Conservation (phyloP, 2,113 vertebrate genomes). For the Lepus americanus region DNA sequence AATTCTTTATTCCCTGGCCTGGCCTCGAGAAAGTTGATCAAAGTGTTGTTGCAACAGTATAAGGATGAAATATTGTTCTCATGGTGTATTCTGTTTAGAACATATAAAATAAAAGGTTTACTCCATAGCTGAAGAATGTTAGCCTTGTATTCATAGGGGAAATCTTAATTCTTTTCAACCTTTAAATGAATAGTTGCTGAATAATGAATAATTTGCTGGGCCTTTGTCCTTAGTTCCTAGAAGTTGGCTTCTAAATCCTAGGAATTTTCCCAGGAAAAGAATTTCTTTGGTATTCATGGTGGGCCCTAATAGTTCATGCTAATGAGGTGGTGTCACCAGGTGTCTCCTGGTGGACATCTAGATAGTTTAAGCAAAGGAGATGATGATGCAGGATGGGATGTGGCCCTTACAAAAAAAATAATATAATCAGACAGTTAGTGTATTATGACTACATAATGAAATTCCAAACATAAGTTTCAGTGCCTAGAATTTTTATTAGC, state of each 20-base stretch:
- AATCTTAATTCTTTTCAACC: slow-evolving; percentile 29
- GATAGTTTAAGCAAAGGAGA: not conserved
- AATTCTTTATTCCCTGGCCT: slow-evolving; percentile 11
- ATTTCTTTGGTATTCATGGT: not conserved
- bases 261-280: not conserved
- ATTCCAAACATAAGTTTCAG: not conserved
- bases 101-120: slow-evolving; percentile 50
- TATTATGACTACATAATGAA: not conserved
- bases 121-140: slow-evolving; percentile 2
- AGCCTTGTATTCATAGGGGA: not conserved
- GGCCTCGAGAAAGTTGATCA: slow-evolving; percentile 33
- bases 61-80: slow-evolving; percentile 8
- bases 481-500: not conserved
- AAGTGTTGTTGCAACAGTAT: not conserved
- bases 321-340: not conserved
- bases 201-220: not conserved
- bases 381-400: not conserved
- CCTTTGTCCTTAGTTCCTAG: not conserved
- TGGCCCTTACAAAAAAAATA: not conserved
- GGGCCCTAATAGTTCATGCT: not conserved
- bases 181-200: not conserved
- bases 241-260: slow-evolving; percentile 20
- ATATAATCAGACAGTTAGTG: not conserved
- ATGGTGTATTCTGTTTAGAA: slow-evolving; percentile 29
- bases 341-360: not conserved